Conservation (phyloP, 2,888 invertebrate species). For the Acheta domesticus region DNA sequence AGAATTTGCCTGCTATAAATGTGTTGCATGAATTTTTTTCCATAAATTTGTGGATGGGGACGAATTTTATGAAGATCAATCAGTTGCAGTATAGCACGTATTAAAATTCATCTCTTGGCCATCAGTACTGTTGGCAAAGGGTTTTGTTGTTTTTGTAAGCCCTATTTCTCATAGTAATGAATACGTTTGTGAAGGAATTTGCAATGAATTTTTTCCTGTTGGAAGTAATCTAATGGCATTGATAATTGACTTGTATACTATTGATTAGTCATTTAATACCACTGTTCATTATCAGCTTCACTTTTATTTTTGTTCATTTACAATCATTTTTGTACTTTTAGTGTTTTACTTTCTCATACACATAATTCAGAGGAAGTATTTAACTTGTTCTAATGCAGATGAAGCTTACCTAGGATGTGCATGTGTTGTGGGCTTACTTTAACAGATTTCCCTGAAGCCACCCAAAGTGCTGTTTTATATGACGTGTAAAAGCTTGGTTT, state of each 20-base stretch:
- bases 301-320: no score
- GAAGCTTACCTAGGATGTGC: background rate
- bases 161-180: background rate
- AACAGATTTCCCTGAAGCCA: slow-evolving; percentile 7
- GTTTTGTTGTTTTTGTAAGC: background rate
- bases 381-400: no score
- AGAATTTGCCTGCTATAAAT: background rate
- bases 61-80: background rate
- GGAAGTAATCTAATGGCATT: no score
- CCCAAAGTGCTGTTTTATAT: background rate
- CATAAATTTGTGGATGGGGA: background rate
- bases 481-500: slow-evolving; percentile 9
- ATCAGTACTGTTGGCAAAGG: slow-evolving; percentile 10
- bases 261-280: no score
- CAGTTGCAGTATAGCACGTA: background rate
- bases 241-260: no score
- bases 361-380: no score
- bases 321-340: no score
- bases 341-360: no score
- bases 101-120: background rate
- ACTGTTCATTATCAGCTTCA: no score
- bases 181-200: background rate
- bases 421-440: slow-evolving; percentile 9
- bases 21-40: background rate
- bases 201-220: no score